Evolutionary conservation across 2,888 invertebrate genomes (phyloP).

Genomic region (Amblyjoppa proteus): DNA sequence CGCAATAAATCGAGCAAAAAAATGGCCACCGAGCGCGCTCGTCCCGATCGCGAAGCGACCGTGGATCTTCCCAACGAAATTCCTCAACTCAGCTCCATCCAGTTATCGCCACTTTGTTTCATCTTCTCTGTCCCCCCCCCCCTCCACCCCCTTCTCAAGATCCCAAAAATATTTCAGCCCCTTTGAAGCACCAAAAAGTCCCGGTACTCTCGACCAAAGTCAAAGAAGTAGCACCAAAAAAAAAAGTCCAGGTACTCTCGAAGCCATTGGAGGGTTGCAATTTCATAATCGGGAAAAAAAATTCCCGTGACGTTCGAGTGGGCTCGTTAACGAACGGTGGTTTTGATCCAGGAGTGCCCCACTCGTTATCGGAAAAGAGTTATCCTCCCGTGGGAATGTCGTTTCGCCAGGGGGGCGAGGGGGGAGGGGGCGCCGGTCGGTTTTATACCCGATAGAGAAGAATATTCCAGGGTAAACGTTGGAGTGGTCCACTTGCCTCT

Average conservation of each 20-base stretch:
- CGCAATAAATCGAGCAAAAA: too few species aligned
- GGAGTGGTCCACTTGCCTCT: conserved; percentile 27
- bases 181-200: neutral
- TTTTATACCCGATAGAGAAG: conserved; percentile 2
- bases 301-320: conserved; percentile 38
- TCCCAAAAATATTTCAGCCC: neutral
- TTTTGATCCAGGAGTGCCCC: conserved; percentile 49
- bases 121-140: conserved; percentile 62
- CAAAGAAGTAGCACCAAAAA: too few species aligned
- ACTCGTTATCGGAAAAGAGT: conserved; percentile 58
- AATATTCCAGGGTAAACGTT: conserved; percentile 43
- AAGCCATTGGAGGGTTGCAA: neutral
- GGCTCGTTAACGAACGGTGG: conserved; percentile 53
- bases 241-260: neutral
- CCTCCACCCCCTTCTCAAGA: conserved; percentile 37
- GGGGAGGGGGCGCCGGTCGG: too few species aligned
- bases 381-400: conserved; percentile 39
- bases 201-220: neutral
- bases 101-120: conserved; percentile 65
- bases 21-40: too few species aligned
- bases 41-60: too few species aligned
- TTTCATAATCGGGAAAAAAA: conserved; percentile 35
- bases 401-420: neutral
- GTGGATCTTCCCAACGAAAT: too few species aligned
- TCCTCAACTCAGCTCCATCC: neutral